Evolutionary conservation across 1,140 invertebrate genomes (phyloP).

Genomic region (Chelonus insularis): DNA sequence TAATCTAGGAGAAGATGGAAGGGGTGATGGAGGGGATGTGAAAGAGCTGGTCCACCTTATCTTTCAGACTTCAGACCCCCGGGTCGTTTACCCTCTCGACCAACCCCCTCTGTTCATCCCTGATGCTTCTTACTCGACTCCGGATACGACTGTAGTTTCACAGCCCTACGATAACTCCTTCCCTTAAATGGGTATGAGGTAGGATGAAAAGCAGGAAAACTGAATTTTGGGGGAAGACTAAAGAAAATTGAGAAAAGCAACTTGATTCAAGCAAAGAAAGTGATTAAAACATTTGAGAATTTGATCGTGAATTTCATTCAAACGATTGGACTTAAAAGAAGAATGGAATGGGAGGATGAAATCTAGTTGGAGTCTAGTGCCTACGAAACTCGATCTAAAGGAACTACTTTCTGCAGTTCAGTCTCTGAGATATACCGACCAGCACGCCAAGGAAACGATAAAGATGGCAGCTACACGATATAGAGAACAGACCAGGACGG

Average conservation of each 20-base stretch:
- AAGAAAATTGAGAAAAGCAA: conserved; percentile 25
- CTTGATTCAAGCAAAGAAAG: conserved; percentile 38
- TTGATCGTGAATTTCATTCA: conserved; percentile 25
- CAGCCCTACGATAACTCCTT: conserved; percentile 53
- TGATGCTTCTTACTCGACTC: conserved; percentile 22
- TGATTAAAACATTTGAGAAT: conserved; percentile 44
- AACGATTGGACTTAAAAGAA: background rate
- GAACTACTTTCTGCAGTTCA: background rate
- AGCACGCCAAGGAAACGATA: conserved; percentile 34
- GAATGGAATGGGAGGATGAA: background rate
- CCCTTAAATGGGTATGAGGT: no score
- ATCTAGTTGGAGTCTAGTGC: background rate
- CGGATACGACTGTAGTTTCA: conserved; percentile 45
- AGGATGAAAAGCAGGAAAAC: conserved; percentile 12
- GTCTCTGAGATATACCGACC: conserved; percentile 18
- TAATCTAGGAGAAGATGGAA: conserved; percentile 57
- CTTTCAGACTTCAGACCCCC: conserved; percentile 58
- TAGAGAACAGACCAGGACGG: conserved; percentile 25
- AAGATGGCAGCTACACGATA: conserved; percentile 26
- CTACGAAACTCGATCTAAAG: background rate
- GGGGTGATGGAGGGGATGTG: conserved; percentile 41
- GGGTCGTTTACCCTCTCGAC: conserved; percentile 16
- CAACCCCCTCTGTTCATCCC: conserved; percentile 15
- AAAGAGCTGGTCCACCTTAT: conserved; percentile 50
- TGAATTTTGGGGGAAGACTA: conserved; percentile 3